Conservation (phyloP, 2,888 invertebrate genomes). For the Caenorhabditis sp. region DNA sequence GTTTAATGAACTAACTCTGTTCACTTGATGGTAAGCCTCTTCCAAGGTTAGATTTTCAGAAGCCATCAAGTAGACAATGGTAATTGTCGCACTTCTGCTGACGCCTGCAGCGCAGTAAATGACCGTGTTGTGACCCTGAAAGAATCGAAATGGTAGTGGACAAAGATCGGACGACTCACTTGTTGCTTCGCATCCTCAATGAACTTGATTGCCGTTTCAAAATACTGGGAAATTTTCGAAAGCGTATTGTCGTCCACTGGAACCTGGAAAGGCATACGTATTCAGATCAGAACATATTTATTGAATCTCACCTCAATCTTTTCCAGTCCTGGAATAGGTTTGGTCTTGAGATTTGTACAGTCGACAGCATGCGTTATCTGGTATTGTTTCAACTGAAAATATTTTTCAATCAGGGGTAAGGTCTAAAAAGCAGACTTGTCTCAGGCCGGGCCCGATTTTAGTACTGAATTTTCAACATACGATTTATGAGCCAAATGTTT, state of each 20-base stretch:
- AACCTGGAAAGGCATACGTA: conserved; percentile 41
- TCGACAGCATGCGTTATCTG: conserved; percentile 77
- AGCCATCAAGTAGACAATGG: conserved; percentile 61
- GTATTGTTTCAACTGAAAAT: conserved; percentile 61
- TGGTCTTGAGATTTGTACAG: conserved; percentile 72
- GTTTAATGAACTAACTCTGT: conserved; percentile 41
- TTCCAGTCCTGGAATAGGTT: conserved; percentile 43
- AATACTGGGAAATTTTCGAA: conserved; percentile 60
- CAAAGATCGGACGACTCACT: conserved; percentile 24
- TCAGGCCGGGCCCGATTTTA: too few relatives aligned
- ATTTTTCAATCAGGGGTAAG: too few relatives aligned
- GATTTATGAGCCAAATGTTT: too few relatives aligned
- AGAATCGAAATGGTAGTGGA: neutral
- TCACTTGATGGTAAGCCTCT: conserved; percentile 63
- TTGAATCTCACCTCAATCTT: conserved; percentile 32
- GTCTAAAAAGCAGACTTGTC: too few relatives aligned
- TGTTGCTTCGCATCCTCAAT: conserved; percentile 64
- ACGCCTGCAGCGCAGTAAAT: conserved; percentile 69
- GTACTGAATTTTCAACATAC: too few relatives aligned
- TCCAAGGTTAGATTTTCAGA: conserved; percentile 59
- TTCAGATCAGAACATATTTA: neutral
- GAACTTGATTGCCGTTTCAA: conserved; percentile 62
- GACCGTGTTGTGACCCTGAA: conserved; percentile 62
- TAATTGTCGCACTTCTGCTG: conserved; percentile 61
- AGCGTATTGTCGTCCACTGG: conserved; percentile 62